Conservation (phyloP, 2,888 invertebrate species). For the Drosophila infuscata region DNA sequence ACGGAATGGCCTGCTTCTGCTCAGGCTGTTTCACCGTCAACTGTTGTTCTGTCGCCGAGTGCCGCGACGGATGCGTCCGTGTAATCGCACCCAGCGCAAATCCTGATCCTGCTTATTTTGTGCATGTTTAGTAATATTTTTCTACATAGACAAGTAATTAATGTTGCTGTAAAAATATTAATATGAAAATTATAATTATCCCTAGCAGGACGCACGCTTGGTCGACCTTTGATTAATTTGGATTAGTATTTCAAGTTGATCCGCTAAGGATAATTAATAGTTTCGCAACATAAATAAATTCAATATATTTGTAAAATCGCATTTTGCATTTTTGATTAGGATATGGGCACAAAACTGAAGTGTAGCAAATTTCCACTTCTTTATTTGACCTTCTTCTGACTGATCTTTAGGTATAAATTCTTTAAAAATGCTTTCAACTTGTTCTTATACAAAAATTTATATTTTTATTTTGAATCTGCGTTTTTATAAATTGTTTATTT, state of each 20-base stretch:
- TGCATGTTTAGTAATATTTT: conserved; percentile 70
- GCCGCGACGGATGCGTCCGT: conserved; percentile 16
- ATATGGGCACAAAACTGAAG: not conserved
- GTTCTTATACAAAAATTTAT: conserved; percentile 60
- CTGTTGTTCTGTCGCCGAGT: conserved; percentile 61
- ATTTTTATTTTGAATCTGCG: conserved; percentile 58
- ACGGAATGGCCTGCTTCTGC: conserved; percentile 57
- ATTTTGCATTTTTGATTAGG: not conserved
- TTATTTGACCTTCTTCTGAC: not conserved
- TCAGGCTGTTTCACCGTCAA: conserved; percentile 66
- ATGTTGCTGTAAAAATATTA: conserved; percentile 40
- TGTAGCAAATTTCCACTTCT: not conserved
- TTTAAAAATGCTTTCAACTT: conserved; percentile 13
- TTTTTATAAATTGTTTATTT: conserved; percentile 49
- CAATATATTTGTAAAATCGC: conserved; percentile 64
- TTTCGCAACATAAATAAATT: conserved; percentile 55
- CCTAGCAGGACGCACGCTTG: conserved; percentile 18
- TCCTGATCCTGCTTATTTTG: conserved; percentile 30
- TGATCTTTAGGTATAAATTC: not conserved
- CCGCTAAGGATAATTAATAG: conserved; percentile 13
- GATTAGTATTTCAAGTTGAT: conserved; percentile 20
- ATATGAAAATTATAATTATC: conserved; percentile 26
- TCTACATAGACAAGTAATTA: conserved; percentile 65
- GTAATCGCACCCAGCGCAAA: conserved; percentile 37
- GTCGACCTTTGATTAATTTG: conserved; percentile 16